Percentiles rank a stretch among this genome's conserved stretches.
phyloP scores from a whole-genome alignment of 2,797 vertebrate species.

The Onychomys arenicola region DNA sequence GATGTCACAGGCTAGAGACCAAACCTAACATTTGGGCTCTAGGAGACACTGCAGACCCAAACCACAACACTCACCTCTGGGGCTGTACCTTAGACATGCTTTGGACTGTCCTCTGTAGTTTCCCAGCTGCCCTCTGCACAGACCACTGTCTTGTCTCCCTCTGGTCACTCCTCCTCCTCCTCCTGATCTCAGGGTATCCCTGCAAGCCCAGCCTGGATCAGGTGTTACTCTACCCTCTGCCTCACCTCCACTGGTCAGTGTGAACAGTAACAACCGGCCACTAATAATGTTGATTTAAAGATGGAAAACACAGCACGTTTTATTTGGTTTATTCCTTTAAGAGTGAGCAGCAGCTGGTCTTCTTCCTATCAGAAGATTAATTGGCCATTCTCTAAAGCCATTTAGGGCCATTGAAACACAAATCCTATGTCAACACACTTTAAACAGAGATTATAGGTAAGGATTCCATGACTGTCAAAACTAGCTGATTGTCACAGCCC shows the following conservation, averaged over 20 bases:
- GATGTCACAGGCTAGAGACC: neutral
- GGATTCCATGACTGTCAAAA: neutral
- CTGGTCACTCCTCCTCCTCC: too few species aligned
- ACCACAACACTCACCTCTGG: neutral
- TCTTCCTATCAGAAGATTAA: constrained; percentile 73
- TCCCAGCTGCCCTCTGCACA: neutral
- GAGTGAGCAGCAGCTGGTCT: constrained; percentile 48
- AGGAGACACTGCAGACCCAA: neutral
- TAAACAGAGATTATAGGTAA: constrained; percentile 50
- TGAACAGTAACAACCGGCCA: constrained; percentile 24
- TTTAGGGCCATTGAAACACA: constrained; percentile 65
- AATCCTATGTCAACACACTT: constrained; percentile 65
- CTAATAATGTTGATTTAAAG: constrained; percentile 63
- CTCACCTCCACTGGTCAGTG: neutral
- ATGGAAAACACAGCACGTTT: constrained; percentile 65
- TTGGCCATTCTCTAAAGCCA: constrained; percentile 66
- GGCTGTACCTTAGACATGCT: neutral
- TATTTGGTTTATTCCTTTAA: constrained; percentile 61
- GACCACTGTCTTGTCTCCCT: neutral
- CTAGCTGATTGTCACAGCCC: neutral
- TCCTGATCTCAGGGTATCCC: neutral
- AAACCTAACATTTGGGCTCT: neutral
- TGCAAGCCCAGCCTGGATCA: neutral
- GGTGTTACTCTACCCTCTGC: neutral
- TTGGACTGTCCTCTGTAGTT: neutral